Base-by-base conservation (phyloP, 2,888 invertebrate species). In the Eupeodes latifasciatus region DNA sequence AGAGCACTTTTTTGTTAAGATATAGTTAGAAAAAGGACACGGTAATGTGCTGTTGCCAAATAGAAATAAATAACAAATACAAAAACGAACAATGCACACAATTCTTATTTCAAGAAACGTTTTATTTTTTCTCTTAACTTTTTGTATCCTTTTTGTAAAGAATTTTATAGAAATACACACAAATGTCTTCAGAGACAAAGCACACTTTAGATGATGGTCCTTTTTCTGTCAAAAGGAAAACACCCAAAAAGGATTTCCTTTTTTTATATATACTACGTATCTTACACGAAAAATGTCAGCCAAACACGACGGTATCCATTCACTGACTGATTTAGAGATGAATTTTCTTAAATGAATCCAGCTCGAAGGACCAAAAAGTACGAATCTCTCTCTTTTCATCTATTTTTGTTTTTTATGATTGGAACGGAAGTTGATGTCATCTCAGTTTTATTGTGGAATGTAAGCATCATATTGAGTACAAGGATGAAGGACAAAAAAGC, bases 251-350 rank as follows among this genome's bases (percentile, higher is more conserved):
- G 14, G 7, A n/a, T 49, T 34, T n/a, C n/a, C n/a, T 27, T 59
- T n/a, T 27, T 34, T 12, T 57, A 12, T 5, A 1, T 57, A 5
- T 47, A 47, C 10, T 27, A 16, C 34, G 11, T 47, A 49, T 27
- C 27, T 4, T 5, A 72, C 72, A 14, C 12, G 55, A n/a, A 55
- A 66, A 51, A 66, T n/a, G 61, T 61, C 71, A 74, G 81, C 87
- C 87, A 77, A 57, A 64, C 83, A 81, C 87, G 80, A 80, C 80
- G 80, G 53, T 81, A 84, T 84, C 80, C 87, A 77, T 84, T 84
- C 76, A 87, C 79, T 76, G 74, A 87, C 87, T 87, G 84, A 87
- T n/a, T 67, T 61, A 0, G 59, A 77, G 71, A 80, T 67, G 77
- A 82, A 81, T 76, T 76, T 61, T 64, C 36, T 61, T 16, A 36